These are phyloP conservation scores for Mechanitis mazaeus DNA, from an alignment of 2,888 invertebrate species.

Conservation along the genomic window DNA sequence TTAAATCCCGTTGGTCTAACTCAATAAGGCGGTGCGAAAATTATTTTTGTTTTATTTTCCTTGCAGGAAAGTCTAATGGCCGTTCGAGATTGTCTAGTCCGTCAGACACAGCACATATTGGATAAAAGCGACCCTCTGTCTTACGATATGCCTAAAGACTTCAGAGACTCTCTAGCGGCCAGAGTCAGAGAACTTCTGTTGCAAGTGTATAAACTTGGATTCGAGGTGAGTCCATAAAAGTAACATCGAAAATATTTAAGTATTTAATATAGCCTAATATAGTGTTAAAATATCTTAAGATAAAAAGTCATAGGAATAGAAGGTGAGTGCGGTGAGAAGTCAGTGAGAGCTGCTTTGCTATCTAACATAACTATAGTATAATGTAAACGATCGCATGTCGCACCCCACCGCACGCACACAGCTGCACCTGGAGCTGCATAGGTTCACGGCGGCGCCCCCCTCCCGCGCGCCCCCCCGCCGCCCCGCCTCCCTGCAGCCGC, in stretches of 20 bases:
- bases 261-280: too few relatives aligned
- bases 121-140: slow-evolving; percentile 36
- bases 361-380: too few relatives aligned
- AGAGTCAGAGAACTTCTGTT: slow-evolving; percentile 76
- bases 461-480: slow-evolving; percentile 26
- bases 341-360: too few relatives aligned
- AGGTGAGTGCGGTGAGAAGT: too few relatives aligned
- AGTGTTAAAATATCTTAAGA: too few relatives aligned
- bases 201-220: slow-evolving; percentile 93
- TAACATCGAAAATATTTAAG: too few relatives aligned
- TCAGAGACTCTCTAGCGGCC: slow-evolving; percentile 44
- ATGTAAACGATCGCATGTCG: slow-evolving; percentile 4
- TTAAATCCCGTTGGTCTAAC: too few relatives aligned
- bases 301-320: too few relatives aligned
- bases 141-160: slow-evolving; percentile 36
- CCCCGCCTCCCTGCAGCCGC: slow-evolving; percentile 45
- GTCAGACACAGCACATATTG: slow-evolving; percentile 48
- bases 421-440: slow-evolving; percentile 65
- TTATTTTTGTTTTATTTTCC: not conserved
- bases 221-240: slow-evolving; percentile 78
- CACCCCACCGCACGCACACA: slow-evolving; percentile 37
- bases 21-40: not conserved
- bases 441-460: slow-evolving; percentile 42
- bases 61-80: slow-evolving; percentile 54
- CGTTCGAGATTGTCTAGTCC: slow-evolving; percentile 53